These are phyloP conservation scores for Kryptolebias marmoratus DNA, from an alignment of 2,113 vertebrate species.

Conservation along the genomic window DNA sequence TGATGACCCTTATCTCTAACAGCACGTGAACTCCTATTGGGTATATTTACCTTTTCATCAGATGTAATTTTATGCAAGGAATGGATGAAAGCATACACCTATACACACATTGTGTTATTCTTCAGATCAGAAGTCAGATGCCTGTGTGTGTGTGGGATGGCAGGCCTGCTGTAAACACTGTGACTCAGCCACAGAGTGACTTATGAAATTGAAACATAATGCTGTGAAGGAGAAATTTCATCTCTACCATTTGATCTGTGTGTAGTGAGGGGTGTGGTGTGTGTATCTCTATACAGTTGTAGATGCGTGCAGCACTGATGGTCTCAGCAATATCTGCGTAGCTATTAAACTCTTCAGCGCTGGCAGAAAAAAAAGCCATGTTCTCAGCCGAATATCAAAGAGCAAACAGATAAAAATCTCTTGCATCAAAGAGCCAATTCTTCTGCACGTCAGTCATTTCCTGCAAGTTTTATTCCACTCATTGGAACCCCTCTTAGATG, in stretches of 20 bases:
- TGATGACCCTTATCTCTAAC: constrained; percentile 41
- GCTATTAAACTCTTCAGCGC: constrained; percentile 35
- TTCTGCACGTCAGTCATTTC: neutral
- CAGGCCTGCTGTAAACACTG: constrained; percentile 62
- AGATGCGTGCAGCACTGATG: constrained; percentile 25
- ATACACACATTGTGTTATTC: constrained; percentile 30
- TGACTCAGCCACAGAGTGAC: constrained; percentile 68
- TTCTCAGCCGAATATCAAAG: constrained; percentile 46
- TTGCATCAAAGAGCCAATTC: constrained; percentile 6
- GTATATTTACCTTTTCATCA: constrained; percentile 15
- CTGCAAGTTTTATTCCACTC: constrained; percentile 22
- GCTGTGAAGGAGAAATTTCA: constrained; percentile 57
- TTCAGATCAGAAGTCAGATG: constrained; percentile 49
- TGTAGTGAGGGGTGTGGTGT: constrained; percentile 7
- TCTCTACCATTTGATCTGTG: constrained; percentile 36
- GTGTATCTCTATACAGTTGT: constrained; percentile 30
- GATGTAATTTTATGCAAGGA: constrained; percentile 9
- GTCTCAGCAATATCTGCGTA: constrained; percentile 51
- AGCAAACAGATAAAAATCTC: constrained; percentile 40
- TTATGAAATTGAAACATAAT: constrained; percentile 64
- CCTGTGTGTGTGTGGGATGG: constrained; percentile 55
- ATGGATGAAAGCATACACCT: constrained; percentile 23
- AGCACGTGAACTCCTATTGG: constrained; percentile 26
- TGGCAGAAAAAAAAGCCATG: constrained; percentile 34
- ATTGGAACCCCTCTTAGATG: constrained; percentile 10